Evolutionary conservation across 1,140 invertebrate genomes (phyloP), one percentile per base, ranked within the genome.

Genomic region (Diabrotica undecimpunctata): DNA sequence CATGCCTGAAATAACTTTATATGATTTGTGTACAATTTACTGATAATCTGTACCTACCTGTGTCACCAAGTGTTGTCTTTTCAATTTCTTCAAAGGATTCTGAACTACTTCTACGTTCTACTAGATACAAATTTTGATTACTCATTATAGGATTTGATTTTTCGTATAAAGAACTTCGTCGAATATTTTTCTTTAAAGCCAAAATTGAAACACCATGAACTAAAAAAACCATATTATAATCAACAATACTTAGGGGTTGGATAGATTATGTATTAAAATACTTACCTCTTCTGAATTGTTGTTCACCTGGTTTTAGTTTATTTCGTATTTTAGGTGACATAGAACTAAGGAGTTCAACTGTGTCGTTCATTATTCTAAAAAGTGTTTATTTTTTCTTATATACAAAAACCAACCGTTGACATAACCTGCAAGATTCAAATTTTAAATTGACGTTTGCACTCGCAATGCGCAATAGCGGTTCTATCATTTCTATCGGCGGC

Each of bases 151-250:
- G 39, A 41, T 37, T 53, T 5, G 53, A 61, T 65, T 71, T 72
- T n/a, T 73, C 66, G 66, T 69, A 69, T 51, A 71, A 63, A 36
- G 63, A 66, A 37, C 72, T 76, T 60, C 69, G 65, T 61, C 74
- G 61, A 41, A 77, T 59, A 51, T 70, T 62, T 65, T 69, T 73
- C 46, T 71, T 76, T 38, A 75, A 63, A 41, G 75, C 72, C 63
- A 77, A 68, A 62, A 66, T 67, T 25, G 70, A 62, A 25, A 69
- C 55, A 38, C 61, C 74, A 70, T 25, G 51, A 74, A 75, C 55
- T 46, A 54, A 10, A 53, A 55, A 12, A 4, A 62, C 58, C 5
- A 56, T 7, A 61, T 14, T 61, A 58, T 10, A 41, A 51, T 53
- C 58, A 13, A 46, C 41, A 7, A 53, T 50, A 63, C 8, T 36